phyloP scores from a whole-genome alignment of 2,888 invertebrate genomes.

The Apodemia mormo region DNA sequence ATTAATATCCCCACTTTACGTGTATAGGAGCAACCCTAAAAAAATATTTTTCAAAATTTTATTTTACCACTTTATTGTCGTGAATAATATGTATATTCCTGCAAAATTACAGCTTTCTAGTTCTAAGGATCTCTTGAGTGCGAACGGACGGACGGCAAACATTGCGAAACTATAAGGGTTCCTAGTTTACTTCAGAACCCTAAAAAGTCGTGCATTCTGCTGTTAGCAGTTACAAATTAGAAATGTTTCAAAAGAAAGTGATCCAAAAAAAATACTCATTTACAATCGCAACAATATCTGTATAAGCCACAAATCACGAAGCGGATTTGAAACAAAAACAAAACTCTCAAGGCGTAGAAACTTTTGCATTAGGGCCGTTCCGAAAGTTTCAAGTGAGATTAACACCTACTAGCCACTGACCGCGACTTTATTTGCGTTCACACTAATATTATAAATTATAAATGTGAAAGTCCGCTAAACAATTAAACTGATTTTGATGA shows the following conservation, averaged over 20 bases:
- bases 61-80: no score
- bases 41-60: no score
- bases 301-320: conserved; percentile 17
- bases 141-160: no score
- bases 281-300: conserved; percentile 10
- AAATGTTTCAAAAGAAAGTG: not conserved
- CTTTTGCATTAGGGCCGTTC: conserved; percentile 2
- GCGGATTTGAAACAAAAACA: conserved; percentile 7
- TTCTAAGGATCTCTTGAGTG: no score
- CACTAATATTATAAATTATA: not conserved
- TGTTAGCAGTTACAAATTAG: not conserved
- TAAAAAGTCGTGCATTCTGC: not conserved
- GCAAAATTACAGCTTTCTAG: no score
- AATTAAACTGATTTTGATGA: no score
- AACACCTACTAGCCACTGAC: not conserved
- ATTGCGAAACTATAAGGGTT: no score
- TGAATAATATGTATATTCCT: no score
- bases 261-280: conserved; percentile 4
- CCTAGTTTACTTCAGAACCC: no score
- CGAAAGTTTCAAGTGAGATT: not conserved
- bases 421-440: not conserved
- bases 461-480: no score
- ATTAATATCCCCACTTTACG: no score
- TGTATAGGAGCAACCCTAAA: no score
- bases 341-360: conserved; percentile 3